Base-by-base conservation (phyloP, 2,797 vertebrate species). In the Podarcis lilfordi region DNA sequence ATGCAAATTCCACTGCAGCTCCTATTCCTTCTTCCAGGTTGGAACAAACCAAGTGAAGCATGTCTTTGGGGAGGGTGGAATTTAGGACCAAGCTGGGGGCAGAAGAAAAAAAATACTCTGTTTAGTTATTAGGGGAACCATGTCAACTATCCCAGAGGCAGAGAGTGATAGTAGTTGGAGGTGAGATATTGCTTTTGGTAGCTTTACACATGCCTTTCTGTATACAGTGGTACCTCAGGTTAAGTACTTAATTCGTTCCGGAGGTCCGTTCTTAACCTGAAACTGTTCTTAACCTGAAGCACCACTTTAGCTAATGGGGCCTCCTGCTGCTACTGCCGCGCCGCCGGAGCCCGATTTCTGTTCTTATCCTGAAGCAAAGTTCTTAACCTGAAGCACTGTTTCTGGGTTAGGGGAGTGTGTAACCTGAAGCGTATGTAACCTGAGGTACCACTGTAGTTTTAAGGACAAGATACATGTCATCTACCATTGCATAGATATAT, bases 1-100 rank as follows among this genome's bases (percentile, higher is more conserved):
- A 99, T 0, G 98, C 98, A 92, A 98, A 98, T 95, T 99, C 99
- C 86, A 99, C 97, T 0, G 98, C 98, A 0, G 97, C 97, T 81
- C 97, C 98, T 86, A 97, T 91, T 59, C 97, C 97, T 89, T 97
- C 97, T 90, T 97, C 96, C 69, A 96, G 96, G 89, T 97, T 95
- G 0, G 97, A 97, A 29, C 96, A 97, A 91, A 99, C 92, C 85
- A 98, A 93, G 0, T 86, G 96, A 85, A 98, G 96, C 94, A 99
- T 96, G 84, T 96, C 95, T 89, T 96, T 96, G 45, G 97, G 97
- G 82, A 99, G 96, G 50, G 92, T 95, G 0, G 98, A 98, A 68
- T 95, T 96, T 89, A 99, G 93, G 59, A 99, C 96, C 61, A 94
- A 91, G 83, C 99, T 99, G 94, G 82, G 50, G 76, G 19, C 55